phyloP scores from a whole-genome alignment of 2,797 vertebrate genomes.

The Molossus molossus region DNA sequence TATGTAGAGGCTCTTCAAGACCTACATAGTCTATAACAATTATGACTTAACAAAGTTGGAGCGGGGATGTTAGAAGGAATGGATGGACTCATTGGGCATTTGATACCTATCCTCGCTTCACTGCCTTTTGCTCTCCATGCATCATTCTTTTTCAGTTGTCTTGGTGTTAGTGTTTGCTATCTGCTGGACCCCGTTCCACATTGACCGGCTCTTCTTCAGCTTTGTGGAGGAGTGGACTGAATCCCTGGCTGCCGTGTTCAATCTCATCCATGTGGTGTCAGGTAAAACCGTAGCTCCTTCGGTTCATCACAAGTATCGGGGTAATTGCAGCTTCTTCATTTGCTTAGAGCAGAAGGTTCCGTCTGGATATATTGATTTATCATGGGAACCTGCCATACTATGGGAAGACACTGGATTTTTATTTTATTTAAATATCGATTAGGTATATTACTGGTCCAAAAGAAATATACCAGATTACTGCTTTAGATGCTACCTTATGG shows the following conservation, averaged over 20 bases:
- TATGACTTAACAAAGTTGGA: neutral
- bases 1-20: neutral
- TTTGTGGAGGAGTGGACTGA: constrained; percentile 91
- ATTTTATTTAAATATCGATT: neutral
- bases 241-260: constrained; percentile 89
- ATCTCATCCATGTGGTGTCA: constrained; percentile 91
- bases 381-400: neutral
- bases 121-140: constrained; percentile 21
- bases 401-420: neutral
- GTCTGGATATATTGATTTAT: neutral
- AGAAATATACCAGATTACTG: neutral
- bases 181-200: constrained; percentile 91
- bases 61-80: neutral
- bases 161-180: constrained; percentile 90
- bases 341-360: neutral
- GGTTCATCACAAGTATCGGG: neutral
- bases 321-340: neutral
- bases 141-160: constrained; percentile 85
- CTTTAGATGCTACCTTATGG: neutral
- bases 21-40: neutral
- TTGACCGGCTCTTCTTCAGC: constrained; percentile 91
- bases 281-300: constrained; percentile 84
- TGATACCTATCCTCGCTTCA: neutral
- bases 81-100: neutral
- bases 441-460: neutral